Conservation (phyloP, 2,888 invertebrate species). For the Pollenia griseotomentosa region DNA sequence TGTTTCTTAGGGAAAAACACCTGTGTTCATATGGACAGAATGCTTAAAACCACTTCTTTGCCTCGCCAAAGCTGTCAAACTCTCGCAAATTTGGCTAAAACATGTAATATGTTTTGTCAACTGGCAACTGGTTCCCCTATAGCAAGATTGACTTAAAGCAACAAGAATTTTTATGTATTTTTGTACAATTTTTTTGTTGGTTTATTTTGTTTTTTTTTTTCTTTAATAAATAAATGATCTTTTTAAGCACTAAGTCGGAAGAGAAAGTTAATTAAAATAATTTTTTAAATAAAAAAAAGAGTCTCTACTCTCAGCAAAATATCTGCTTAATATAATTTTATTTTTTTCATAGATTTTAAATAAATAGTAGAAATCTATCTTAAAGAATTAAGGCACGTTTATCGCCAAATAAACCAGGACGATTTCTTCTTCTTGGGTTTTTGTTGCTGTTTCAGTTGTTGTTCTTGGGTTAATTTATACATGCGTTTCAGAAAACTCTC, state of each 20-base stretch:
- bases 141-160: slow-evolving; percentile 39
- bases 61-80: slow-evolving; percentile 35
- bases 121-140: slow-evolving; percentile 65
- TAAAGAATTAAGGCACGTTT: background rate
- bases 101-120: slow-evolving; percentile 62
- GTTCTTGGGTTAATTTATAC: slow-evolving; percentile 57
- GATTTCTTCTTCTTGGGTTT: slow-evolving; percentile 50
- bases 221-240: slow-evolving; percentile 41
- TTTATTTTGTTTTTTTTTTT: slow-evolving; percentile 33
- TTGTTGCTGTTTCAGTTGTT: slow-evolving; percentile 24
- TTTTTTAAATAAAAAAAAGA: slow-evolving; percentile 45
- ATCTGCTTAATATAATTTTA: background rate
- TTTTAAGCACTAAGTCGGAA: slow-evolving; percentile 58
- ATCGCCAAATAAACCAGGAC: slow-evolving; percentile 62
- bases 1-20: slow-evolving; percentile 70
- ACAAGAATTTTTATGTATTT: slow-evolving; percentile 58
- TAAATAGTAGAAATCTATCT: slow-evolving; percentile 25
- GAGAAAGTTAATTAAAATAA: slow-evolving; percentile 73
- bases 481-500: slow-evolving; percentile 71
- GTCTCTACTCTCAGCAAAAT: slow-evolving; percentile 17
- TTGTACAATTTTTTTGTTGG: background rate
- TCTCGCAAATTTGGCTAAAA: slow-evolving; percentile 56
- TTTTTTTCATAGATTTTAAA: background rate
- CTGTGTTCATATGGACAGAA: slow-evolving; percentile 50
- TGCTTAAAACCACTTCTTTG: background rate